Evolutionary conservation across 2,797 vertebrate species (phyloP), one percentile per base, ranked within the genome.

Genomic region (Peromyscus attwateri): DNA sequence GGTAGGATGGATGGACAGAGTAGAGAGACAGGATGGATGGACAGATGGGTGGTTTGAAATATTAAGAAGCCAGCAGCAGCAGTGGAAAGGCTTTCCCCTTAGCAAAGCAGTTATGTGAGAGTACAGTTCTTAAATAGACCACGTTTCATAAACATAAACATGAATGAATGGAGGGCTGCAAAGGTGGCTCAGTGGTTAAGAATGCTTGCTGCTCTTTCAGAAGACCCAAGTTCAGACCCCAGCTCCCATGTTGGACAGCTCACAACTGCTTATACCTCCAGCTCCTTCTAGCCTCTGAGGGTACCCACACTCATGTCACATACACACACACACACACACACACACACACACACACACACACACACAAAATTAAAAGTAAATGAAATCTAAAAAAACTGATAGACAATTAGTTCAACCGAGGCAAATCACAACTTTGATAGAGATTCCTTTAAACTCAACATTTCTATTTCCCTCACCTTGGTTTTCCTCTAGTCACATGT

Each of bases 401-500:
- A 46, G 62, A 13, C 27, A 46, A 3, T 31, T 25, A 71, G 13
- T 57, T 71, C 49, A 55, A 55, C 23, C 34, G 40, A 73, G 55
- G 85, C 49, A 87, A 87, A 57, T 40, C n/a, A 57, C 14, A 64
- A 27, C 6, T 87, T 85, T 27, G 21, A 25, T 27, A 70, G 46
- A 27, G 13, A 34, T 52, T 70, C 43, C 46, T 85, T 68, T 68
- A 13, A 68, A 68, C 64, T 66, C 89, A 46, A 70, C 55, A 87
- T 94, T 91, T 92, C 62, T n/a, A 70, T 89, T 83, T 94, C 49
- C 13, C 68, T 27, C 77, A 66, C 14, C 80, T 95, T 94, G 17
- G 9, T 90, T 95, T 89, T 93, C 49, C 94, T 93, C 87, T 40
- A 84, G 29, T 40, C 88, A 80, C 23, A 82, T 76, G 60, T 55